A percentile compares a stretch with the other conserved stretches of the same genome.
These are phyloP conservation scores for Hypolimnas misippus DNA, from an alignment of 2,888 invertebrate species.

Conservation along the genomic window DNA sequence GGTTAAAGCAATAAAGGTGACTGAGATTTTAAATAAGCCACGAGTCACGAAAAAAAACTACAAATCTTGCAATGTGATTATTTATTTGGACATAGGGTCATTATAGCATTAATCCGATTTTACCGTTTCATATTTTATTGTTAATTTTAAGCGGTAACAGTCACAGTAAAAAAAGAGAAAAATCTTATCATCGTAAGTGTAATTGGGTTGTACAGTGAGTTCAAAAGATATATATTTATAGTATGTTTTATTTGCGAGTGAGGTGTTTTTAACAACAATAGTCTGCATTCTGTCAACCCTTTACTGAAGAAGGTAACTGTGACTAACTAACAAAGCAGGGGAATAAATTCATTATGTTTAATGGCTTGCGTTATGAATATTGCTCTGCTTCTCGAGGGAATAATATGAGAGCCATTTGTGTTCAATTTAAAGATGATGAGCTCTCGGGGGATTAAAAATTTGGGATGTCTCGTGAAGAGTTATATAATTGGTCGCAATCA, in stretches of 20 bases:
- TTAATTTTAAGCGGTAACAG: slow-evolving; percentile 55
- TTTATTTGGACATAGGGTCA: slow-evolving; percentile 31
- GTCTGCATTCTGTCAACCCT: slow-evolving; percentile 19
- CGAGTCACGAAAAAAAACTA: slow-evolving; percentile 22
- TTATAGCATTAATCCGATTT: slow-evolving; percentile 46
- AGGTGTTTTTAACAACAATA: slow-evolving; percentile 17
- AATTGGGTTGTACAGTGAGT: slow-evolving; percentile 34
- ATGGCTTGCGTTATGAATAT: slow-evolving; percentile 71
- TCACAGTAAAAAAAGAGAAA: slow-evolving; percentile 51
- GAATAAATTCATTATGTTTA: slow-evolving; percentile 63
- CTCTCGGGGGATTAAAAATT: slow-evolving; percentile 69
- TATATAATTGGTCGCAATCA: slow-evolving; percentile 54
- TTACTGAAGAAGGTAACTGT: slow-evolving; percentile 53
- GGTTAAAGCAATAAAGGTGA: slow-evolving; percentile 49
- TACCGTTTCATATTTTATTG: slow-evolving; percentile 37
- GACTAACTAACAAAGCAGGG: slow-evolving; percentile 65
- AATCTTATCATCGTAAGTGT: slow-evolving; percentile 48
- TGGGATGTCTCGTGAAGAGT: slow-evolving; percentile 82
- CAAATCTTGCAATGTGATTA: slow-evolving; percentile 21
- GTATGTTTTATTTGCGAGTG: slow-evolving; percentile 45
- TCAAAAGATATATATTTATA: slow-evolving; percentile 54
- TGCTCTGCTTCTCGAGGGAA: slow-evolving; percentile 65
- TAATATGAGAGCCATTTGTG: slow-evolving; percentile 62
- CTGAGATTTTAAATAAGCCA: slow-evolving; percentile 19
- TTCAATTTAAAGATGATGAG: slow-evolving; percentile 61